These are phyloP conservation scores for Camelus dromedarius DNA, from an alignment of 2,113 vertebrate species.

Conservation along the genomic window DNA sequence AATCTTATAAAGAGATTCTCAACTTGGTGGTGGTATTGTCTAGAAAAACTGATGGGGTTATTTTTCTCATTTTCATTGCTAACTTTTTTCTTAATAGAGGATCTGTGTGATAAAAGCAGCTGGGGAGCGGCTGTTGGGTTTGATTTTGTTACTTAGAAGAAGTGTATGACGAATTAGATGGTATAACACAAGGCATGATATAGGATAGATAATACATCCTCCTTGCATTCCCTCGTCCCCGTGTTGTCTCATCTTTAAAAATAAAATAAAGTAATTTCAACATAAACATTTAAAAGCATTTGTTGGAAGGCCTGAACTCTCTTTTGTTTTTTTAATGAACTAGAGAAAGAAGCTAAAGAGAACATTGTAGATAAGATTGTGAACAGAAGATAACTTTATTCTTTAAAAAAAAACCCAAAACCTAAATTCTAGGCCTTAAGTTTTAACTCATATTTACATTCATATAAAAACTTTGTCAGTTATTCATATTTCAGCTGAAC, in stretches of 20 bases:
- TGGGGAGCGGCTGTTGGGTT: background rate
- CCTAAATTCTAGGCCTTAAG: background rate
- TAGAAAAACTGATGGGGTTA: background rate
- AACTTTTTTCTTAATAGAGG: slow-evolving; percentile 31
- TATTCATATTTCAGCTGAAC: slow-evolving; percentile 16
- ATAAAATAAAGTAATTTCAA: slow-evolving; percentile 17
- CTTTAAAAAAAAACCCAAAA: background rate
- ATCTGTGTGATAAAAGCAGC: slow-evolving; percentile 32
- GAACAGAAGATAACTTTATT: background rate
- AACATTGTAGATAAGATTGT: background rate
- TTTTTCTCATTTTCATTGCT: background rate
- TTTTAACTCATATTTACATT: background rate
- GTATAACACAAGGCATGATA: background rate
- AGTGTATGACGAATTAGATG: background rate
- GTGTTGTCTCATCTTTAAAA: slow-evolving; percentile 8
- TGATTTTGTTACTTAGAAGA: slow-evolving; percentile 12
- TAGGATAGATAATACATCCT: background rate
- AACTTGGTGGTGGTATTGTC: background rate
- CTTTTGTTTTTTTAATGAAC: background rate
- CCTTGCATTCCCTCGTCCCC: background rate
- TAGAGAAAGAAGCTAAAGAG: background rate
- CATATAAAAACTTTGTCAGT: background rate
- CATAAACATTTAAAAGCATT: background rate
- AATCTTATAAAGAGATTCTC: slow-evolving; percentile 24
- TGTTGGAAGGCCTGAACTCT: background rate